A percentile compares a stretch with the other conserved stretches of the same genome.
These are phyloP conservation scores for Bryconaethiops microstoma DNA, from an alignment of 2,797 vertebrate genomes.

Conservation along the genomic window DNA sequence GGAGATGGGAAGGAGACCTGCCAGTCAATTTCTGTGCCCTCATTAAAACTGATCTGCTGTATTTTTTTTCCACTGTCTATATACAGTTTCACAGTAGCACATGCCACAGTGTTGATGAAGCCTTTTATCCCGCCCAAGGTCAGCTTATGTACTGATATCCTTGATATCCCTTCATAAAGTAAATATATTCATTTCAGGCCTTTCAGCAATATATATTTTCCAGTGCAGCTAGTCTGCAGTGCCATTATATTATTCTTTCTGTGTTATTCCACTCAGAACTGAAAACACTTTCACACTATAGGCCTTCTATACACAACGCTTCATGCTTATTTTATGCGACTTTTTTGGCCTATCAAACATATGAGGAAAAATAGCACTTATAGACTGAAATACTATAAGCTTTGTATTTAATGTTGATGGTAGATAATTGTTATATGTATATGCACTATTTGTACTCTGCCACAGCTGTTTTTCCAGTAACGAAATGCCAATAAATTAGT, in stretches of 20 bases:
- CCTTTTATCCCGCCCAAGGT: conserved; percentile 31
- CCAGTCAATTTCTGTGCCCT: conserved; percentile 33
- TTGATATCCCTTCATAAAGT: conserved; percentile 2
- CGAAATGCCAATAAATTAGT: conserved; percentile 15
- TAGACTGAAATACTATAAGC: too few species aligned
- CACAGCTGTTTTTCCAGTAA: neutral
- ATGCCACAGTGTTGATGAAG: conserved; percentile 12
- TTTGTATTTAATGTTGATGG: neutral
- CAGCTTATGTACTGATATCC: conserved; percentile 37
- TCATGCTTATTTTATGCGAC: neutral
- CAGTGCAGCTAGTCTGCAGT: neutral
- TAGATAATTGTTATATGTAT: neutral
- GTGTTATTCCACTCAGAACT: neutral
- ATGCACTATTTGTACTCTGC: conserved; percentile 15
- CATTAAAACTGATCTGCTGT: conserved; percentile 6
- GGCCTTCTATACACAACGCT: neutral
- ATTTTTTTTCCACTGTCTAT: conserved; percentile 1
- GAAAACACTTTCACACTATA: neutral
- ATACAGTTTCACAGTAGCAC: conserved; percentile 8
- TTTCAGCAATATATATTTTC: conserved; percentile 11
- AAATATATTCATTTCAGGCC: conserved; percentile 18
- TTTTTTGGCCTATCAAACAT: neutral
- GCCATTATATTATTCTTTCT: neutral
- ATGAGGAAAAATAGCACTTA: neutral
- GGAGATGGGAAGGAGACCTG: conserved; percentile 28